Evolutionary conservation across 2,888 invertebrate species (phyloP), one percentile per base, ranked within the genome.

Genomic region (Smittia aterrima): DNA sequence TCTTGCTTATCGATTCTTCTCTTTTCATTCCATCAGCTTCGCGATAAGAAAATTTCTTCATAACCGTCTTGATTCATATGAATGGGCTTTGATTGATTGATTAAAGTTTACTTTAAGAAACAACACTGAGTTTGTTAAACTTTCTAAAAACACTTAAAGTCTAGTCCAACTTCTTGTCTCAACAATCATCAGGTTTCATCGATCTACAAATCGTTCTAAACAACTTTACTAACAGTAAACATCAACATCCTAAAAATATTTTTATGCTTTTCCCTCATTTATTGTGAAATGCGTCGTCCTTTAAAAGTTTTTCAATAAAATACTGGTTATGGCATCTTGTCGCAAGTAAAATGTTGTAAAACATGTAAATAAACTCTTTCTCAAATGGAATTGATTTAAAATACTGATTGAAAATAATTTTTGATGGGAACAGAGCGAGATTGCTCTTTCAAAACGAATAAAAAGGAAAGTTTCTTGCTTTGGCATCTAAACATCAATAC

Each of bases 231-330:
- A 58, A 58, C 58, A 58, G n/a, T 58, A 3, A 58, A 58, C 58
- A 58, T 58, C 58, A 58, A 58, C 58, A 58, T 58, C 58, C 58
- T 58, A 58, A 58, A 58, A 58, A 58, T 58, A 58, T 16, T 16
- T 38, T 47, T 47, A 47, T 47, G 47, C 3, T 47, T 47, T 13
- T n/a, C 16, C 16, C 6, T n/a, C 16, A 47, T 47, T 11, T 13
- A n/a, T 47, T 47, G 47, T 47, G 13, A 47, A n/a, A 13, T 47
- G 3, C 47, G 11, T 16, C n/a, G 47, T 2, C 16, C 16, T 47
- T 47, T 47, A n/a, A 47, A 47, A 47, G 16, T n/a, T n/a, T 47
- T 3, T 47, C 47, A 47, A 47, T 47, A 47, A 47, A 47, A 47
- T 47, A 47, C 47, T 47, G 47, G 47, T 47, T 47, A n/a, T 47